phyloP scores from a whole-genome alignment of 2,888 invertebrate species.

The Oligia latruncula region DNA sequence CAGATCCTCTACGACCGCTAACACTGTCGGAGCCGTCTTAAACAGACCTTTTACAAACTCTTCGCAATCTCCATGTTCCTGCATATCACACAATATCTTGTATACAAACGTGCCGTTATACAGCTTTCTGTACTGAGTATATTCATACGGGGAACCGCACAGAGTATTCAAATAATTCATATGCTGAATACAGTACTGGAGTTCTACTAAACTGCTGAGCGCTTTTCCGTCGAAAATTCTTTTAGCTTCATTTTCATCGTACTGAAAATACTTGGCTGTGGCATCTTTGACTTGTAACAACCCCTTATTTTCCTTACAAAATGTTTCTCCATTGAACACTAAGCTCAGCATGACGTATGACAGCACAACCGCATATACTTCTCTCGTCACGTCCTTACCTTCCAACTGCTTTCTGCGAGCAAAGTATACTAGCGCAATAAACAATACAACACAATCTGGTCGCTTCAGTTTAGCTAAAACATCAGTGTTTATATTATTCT shows the following conservation, averaged over 20 bases:
- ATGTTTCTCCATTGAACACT: conserved; percentile 46
- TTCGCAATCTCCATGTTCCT: not conserved
- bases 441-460: conserved; percentile 65
- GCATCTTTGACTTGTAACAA: not conserved
- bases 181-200: conserved; percentile 70
- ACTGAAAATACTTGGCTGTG: conserved; percentile 53
- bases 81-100: conserved; percentile 59
- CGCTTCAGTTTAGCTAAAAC: conserved; percentile 57
- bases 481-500: conserved; percentile 49
- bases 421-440: conserved; percentile 71
- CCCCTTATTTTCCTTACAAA: not conserved
- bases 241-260: conserved; percentile 25
- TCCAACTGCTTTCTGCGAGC: conserved; percentile 58
- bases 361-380: conserved; percentile 68
- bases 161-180: conserved; percentile 73
- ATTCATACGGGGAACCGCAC: conserved; percentile 68
- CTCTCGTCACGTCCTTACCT: conserved; percentile 38
- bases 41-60: conserved; percentile 39
- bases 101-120: conserved; percentile 73
- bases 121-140: conserved; percentile 63
- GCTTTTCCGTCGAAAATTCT: conserved; percentile 58
- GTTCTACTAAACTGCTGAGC: conserved; percentile 66
- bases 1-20: conserved; percentile 15
- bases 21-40: conserved; percentile 38
- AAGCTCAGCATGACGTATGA: conserved; percentile 68